Evolutionary conservation across 2,113 vertebrate species (phyloP).

Genomic region (Nothoprocta pentlandii): DNA sequence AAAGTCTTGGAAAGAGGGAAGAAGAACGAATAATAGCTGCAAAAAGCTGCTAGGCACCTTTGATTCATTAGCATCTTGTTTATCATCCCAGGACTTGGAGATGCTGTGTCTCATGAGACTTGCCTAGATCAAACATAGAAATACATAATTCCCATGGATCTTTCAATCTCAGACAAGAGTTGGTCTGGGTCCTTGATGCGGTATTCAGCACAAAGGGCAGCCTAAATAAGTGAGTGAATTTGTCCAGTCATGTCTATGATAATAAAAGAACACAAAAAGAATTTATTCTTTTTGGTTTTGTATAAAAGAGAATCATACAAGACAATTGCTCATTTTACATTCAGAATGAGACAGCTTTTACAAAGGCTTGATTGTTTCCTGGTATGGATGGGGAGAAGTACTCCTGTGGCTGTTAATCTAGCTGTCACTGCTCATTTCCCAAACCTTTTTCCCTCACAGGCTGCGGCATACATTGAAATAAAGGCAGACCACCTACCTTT

Average conservation of each 20-base stretch:
- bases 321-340: slow-evolving; percentile 1
- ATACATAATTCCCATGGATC: neutral
- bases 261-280: neutral
- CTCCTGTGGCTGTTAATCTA: neutral
- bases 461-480: neutral
- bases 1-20: neutral
- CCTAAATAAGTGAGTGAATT: neutral
- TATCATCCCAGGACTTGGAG: neutral
- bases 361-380: neutral
- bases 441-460: neutral
- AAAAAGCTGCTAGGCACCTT: neutral
- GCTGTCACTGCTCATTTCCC: neutral
- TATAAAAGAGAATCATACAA: neutral
- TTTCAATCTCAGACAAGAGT: neutral
- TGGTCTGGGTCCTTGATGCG: neutral
- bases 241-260: neutral
- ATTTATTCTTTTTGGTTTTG: neutral
- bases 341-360: slow-evolving; percentile 12
- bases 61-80: neutral
- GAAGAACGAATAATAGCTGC: neutral
- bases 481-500: neutral
- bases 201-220: neutral
- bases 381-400: neutral
- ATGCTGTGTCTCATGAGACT: neutral
- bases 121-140: neutral